Evolutionary conservation across 2,888 invertebrate species (phyloP).

Genomic region (Volucella inanis): DNA sequence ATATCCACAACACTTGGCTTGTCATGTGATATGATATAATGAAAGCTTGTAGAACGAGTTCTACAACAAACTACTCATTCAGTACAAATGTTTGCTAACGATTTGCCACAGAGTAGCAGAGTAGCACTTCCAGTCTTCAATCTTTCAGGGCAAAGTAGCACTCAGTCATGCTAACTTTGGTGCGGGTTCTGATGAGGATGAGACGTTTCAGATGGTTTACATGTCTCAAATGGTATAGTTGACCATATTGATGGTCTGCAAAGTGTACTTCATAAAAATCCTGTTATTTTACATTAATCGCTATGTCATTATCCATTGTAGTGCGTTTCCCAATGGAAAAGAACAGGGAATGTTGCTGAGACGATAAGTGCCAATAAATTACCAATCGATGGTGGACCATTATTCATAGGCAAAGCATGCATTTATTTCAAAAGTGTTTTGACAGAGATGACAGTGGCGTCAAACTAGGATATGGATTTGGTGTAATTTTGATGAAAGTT

Average conservation of each 20-base stretch:
- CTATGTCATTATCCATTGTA: slow-evolving; percentile 54
- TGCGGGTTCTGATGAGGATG: no score
- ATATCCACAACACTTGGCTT: slow-evolving; percentile 50
- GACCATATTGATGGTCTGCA: slow-evolving; percentile 20
- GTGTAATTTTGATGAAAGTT: no score
- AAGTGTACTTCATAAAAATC: slow-evolving; percentile 52
- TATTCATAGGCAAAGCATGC: slow-evolving; percentile 44
- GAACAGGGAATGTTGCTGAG: slow-evolving; percentile 8
- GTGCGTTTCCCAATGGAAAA: slow-evolving; percentile 33
- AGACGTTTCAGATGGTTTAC: no score
- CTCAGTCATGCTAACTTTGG: slow-evolving; percentile 41
- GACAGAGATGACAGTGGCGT: slow-evolving; percentile 17
- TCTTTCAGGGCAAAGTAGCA: slow-evolving; percentile 17
- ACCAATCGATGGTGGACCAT: slow-evolving; percentile 41
- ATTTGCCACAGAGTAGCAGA: slow-evolving; percentile 19
- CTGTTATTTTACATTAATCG: slow-evolving; percentile 71
- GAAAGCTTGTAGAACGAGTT: slow-evolving; percentile 45
- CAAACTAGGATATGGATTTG: background rate
- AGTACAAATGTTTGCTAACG: slow-evolving; percentile 9
- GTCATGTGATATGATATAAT: slow-evolving; percentile 53
- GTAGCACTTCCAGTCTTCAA: background rate
- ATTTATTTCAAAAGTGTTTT: slow-evolving; percentile 7
- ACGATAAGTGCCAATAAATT: slow-evolving; percentile 52
- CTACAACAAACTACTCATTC: background rate
- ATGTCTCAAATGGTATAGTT: background rate